Base-by-base conservation (phyloP, 1,140 invertebrate genomes). In the Neocloeon triangulifer region DNA sequence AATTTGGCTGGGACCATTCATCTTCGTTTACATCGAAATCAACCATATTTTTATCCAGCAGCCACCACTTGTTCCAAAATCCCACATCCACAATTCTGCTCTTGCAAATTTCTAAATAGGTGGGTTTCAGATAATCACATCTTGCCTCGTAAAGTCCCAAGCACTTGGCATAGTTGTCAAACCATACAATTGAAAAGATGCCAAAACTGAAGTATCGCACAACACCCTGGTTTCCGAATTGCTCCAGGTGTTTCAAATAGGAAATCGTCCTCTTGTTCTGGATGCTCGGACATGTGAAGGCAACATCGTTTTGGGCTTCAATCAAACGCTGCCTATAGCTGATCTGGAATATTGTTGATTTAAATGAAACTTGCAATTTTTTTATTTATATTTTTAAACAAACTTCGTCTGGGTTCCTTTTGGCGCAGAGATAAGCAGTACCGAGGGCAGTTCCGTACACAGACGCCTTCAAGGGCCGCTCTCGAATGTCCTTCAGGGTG, bases 21-120 rank as follows among this genome's bases (percentile, higher is more conserved):
- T 43, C 37, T 25, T 47, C 55, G 52, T 80, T 81, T 7, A 80
- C 51, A 60, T 84, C 79, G 59, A 69, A 84, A 50, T 82, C 67
- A 28, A 50, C 55, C 63, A 79, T 79, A 47, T 68, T 69, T 39
- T 63, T 59, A 26, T 62, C 59, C 16, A 77, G 51, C 33, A 70
- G 56, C 64, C 70, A 72, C 71, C 74, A 85, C 34, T 58, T 59
- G 34, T 73, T 67, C 45, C 74, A 57, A 41, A 81, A 62, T 5
- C 82, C 81, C 36, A 85, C 47, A 49, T 88, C 82, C 17, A 82
- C 49, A 36, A 82, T 64, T 41, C 68, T 58, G n/a, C n/a, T 40
- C 66, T 44, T 35, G 64, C 45, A 43, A 73, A 66, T 19, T 57
- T 65, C 5, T n/a, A 62, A 32, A 39, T 60, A 65, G 40, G 52